These are phyloP conservation scores for Baccha elongata DNA, from an alignment of 2,888 invertebrate genomes.

Conservation along the genomic window DNA sequence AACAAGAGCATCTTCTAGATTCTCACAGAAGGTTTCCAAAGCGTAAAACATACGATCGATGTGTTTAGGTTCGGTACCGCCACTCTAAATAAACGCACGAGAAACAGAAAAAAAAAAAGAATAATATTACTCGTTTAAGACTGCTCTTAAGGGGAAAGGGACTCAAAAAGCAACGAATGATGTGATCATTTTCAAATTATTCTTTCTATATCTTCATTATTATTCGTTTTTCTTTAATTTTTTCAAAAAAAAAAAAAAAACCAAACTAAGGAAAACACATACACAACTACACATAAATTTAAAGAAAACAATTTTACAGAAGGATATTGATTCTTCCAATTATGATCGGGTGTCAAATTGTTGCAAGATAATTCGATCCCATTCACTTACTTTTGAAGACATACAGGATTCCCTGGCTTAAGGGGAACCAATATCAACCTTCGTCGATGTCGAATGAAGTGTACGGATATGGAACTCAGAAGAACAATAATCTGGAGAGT, in stretches of 20 bases:
- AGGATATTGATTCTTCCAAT: too few species aligned
- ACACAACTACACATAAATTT: too few species aligned
- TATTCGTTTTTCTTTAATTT: background rate
- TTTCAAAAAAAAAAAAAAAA: background rate
- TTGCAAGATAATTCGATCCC: too few species aligned
- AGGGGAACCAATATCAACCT: too few species aligned
- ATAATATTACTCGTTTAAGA: constrained; percentile 70
- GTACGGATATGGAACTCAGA: too few species aligned
- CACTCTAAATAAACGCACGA: constrained; percentile 78
- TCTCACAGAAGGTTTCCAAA: constrained; percentile 90
- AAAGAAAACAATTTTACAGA: too few species aligned
- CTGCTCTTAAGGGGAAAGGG: constrained; percentile 44
- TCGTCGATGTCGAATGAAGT: too few species aligned
- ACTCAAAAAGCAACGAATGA: constrained; percentile 43
- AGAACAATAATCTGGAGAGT: too few species aligned
- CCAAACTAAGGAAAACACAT: background rate
- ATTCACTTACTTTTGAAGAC: too few species aligned
- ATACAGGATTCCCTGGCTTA: too few species aligned
- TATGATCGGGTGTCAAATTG: too few species aligned
- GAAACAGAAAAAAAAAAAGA: constrained; percentile 36
- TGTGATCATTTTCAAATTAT: constrained; percentile 68
- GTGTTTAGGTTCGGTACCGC: constrained; percentile 85
- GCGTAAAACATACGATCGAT: constrained; percentile 90
- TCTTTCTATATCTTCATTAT: constrained; percentile 9
- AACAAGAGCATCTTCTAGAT: constrained; percentile 87